Base-by-base conservation (phyloP, 2,113 vertebrate species). In the Nannospalax galili region DNA sequence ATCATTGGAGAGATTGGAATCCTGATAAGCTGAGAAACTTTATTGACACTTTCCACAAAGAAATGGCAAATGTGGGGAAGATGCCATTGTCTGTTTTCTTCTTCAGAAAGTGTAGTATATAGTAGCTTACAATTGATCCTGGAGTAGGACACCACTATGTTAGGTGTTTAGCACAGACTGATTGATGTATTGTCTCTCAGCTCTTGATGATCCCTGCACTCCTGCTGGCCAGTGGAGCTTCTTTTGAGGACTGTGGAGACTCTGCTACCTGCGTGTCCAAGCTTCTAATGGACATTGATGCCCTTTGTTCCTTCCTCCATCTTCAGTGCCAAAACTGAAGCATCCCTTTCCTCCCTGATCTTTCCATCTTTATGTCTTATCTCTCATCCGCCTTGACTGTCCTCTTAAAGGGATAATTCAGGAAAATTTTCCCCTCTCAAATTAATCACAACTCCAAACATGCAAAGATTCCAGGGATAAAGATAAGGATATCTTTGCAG, bases 41-140 rank as follows among this genome's bases (percentile, higher is more conserved):
- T 96, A 99, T 99, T 0, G 99, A 99, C 95, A 98, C 98, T 93
- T 99, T 99, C 90, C 98, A 99, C 56, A 95, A 94, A 3, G 98
- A 99, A 96, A 99, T 99, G 69, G 97, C 96, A 95, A 99, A 99
- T 98, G 99, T 99, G 64, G 96, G 96, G 14, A 24, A 35, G 15
- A 32, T 37, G 11, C 81, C 48, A 52, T 52, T 75, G 19, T 17
- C 2, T 19, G 11, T 60, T 79, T 30, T 92, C 5, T 62, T 60
- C n/a, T 80, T 42, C n/a, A 37, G 20, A 28, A 24, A 32, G 45
- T 30, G 60, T 9, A 65, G 9, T 16, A 32, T 10, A 1, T 20
- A 19, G 37, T 75, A 4, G 2, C 37, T 84, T 90, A 42, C 56
- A 77, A 15, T 19, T 81, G 30, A 5, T 75, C 19, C 37, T 77